Percentiles rank a stretch among this genome's conserved stretches.
These are phyloP conservation scores for Platyscapa corneri DNA, from an alignment of 1,140 invertebrate species.

Conservation along the genomic window DNA sequence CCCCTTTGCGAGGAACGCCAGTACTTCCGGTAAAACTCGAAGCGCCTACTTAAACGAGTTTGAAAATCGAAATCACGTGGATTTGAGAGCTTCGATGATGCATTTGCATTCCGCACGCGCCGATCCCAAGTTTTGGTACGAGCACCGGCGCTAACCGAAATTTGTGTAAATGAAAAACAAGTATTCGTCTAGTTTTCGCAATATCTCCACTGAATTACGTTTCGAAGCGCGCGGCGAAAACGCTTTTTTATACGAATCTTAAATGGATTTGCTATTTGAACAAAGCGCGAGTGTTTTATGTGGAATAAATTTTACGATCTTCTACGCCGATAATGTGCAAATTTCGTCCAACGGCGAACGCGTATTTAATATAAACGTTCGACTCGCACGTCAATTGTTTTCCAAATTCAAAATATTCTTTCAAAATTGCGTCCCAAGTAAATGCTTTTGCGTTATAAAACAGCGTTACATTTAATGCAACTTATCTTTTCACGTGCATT, in stretches of 20 bases:
- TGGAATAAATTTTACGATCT: not conserved
- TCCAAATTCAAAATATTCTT: too few species aligned
- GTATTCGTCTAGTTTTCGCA: constrained; percentile 8
- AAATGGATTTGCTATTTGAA: not conserved
- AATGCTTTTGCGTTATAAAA: not conserved
- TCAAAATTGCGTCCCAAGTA: too few species aligned
- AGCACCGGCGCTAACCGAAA: not conserved
- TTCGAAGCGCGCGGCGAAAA: constrained; percentile 14
- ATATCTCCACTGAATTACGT: not conserved
- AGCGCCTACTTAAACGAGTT: not conserved
- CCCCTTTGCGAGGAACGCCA: not conserved
- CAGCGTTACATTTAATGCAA: not conserved
- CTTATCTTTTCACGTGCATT: not conserved
- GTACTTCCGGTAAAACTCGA: not conserved
- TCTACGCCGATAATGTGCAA: not conserved
- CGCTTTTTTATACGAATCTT: constrained; percentile 2
- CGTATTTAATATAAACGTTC: not conserved
- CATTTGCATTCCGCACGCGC: not conserved
- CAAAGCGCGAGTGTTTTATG: not conserved
- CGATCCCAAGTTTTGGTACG: not conserved
- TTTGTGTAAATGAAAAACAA: not conserved
- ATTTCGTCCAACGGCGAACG: not conserved
- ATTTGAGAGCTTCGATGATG: constrained; percentile 10
- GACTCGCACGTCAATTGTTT: too few species aligned
- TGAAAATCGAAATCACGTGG: not conserved